Percentiles rank a stretch among this genome's conserved stretches.
Conservation (phyloP, 2,888 invertebrate genomes). For the Diachrysia chrysitis region DNA sequence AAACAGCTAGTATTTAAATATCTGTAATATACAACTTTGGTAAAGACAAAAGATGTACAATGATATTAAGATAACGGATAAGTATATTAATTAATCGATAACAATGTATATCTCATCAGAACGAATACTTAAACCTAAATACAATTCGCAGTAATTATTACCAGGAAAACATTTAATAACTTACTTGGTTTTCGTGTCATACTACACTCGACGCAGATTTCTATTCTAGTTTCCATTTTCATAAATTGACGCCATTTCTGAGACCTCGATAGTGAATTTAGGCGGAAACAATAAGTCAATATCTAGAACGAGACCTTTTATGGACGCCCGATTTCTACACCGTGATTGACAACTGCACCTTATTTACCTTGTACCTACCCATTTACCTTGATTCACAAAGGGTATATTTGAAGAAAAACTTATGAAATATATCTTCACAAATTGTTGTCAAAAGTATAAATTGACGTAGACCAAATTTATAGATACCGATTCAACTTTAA, state of each 20-base stretch:
- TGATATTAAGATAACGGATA: no score
- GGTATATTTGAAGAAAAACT: neutral
- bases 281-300: constrained; percentile 32
- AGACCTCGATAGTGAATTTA: constrained; percentile 35
- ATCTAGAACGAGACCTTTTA: constrained; percentile 27
- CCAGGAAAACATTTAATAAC: neutral
- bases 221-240: constrained; percentile 14
- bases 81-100: no score
- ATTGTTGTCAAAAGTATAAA: neutral
- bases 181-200: neutral
- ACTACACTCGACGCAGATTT: neutral
- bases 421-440: neutral
- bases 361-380: constrained; percentile 4
- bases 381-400: neutral
- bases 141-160: neutral
- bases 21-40: no score
- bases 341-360: constrained; percentile 27
- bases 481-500: neutral
- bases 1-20: no score
- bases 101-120: no score
- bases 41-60: no score
- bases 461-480: neutral
- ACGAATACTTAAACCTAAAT: neutral
- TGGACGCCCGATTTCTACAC: constrained; percentile 11
- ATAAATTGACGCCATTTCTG: constrained; percentile 30